A percentile compares a stretch with the other conserved stretches of the same genome.
These are phyloP conservation scores for Cistogaster globosa DNA, from an alignment of 2,888 invertebrate species.

Conservation along the genomic window DNA sequence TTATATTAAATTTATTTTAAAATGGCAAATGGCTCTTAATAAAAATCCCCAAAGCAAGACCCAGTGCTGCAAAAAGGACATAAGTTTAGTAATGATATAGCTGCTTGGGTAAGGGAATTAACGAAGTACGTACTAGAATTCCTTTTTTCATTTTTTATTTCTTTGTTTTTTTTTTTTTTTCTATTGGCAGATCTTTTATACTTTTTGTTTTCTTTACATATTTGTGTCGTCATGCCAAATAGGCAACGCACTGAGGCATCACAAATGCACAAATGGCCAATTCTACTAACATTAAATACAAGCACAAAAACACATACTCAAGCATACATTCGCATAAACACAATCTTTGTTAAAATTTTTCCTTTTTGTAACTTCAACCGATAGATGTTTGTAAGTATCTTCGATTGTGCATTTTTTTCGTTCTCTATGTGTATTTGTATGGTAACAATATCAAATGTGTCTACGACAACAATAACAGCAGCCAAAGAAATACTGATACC, in stretches of 20 bases:
- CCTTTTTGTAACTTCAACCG: constrained; percentile 17
- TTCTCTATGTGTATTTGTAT: constrained; percentile 31
- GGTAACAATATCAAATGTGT: constrained; percentile 47
- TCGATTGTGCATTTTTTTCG: neutral
- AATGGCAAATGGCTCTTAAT: constrained; percentile 67
- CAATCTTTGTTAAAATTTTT: constrained; percentile 29
- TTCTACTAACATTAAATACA: constrained; percentile 70
- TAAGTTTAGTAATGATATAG: constrained; percentile 46
- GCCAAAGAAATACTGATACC: constrained; percentile 15
- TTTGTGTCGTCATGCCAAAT: constrained; percentile 79
- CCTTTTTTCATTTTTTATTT: too few relatives aligned
- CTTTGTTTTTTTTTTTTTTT: neutral
- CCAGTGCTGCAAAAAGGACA: constrained; percentile 34
- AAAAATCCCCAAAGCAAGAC: constrained; percentile 65
- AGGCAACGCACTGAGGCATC: constrained; percentile 80
- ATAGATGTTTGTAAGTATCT: constrained; percentile 25
- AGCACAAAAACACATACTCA: neutral
- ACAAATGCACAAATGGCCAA: constrained; percentile 82
- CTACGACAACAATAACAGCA: neutral
- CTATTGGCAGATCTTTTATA: neutral
- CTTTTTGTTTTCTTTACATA: constrained; percentile 22
- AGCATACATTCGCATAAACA: constrained; percentile 9
- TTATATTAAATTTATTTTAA: constrained; percentile 58
- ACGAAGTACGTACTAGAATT: neutral
- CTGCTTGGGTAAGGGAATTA: constrained; percentile 48